phyloP scores from a whole-genome alignment of 1,140 invertebrate species.

The Venturia canescens region DNA sequence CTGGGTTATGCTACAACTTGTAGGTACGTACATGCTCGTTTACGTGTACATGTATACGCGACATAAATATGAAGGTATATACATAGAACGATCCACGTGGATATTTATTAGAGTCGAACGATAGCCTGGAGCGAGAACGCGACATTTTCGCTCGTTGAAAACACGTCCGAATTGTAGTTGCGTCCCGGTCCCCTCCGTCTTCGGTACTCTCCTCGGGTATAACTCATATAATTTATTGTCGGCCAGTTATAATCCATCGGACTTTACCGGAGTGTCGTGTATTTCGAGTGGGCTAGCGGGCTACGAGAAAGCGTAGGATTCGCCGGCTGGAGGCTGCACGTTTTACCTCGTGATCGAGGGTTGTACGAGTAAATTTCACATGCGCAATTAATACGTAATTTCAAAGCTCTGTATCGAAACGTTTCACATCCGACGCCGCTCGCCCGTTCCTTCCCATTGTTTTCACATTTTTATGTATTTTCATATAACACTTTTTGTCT shows the following conservation, averaged over 20 bases:
- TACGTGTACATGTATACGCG: not conserved
- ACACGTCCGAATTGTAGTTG: constrained; percentile 41
- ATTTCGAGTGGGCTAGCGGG: constrained; percentile 7
- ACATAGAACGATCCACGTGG: not conserved
- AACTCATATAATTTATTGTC: constrained; percentile 46
- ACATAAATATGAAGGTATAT: not conserved
- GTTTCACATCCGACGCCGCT: too few relatives aligned
- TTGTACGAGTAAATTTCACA: not conserved
- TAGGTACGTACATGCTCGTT: not conserved
- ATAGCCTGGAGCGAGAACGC: constrained; percentile 16
- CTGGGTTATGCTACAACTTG: constrained; percentile 26
- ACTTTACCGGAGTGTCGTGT: constrained; percentile 6
- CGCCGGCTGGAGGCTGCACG: not conserved
- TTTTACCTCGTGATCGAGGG: constrained; percentile 16
- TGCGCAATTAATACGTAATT: too few relatives aligned
- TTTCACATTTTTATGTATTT: too few relatives aligned
- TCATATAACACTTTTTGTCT: too few relatives aligned
- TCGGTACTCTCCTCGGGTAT: not conserved
- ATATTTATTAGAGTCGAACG: not conserved
- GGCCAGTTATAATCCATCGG: constrained; percentile 49
- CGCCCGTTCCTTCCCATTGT: too few relatives aligned
- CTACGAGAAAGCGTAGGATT: constrained; percentile 1
- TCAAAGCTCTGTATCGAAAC: too few relatives aligned
- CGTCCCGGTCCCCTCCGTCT: not conserved
- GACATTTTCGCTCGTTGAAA: constrained; percentile 51